These are phyloP conservation scores for Notodonta dromedarius DNA, from an alignment of 2,888 invertebrate species.

Conservation along the genomic window DNA sequence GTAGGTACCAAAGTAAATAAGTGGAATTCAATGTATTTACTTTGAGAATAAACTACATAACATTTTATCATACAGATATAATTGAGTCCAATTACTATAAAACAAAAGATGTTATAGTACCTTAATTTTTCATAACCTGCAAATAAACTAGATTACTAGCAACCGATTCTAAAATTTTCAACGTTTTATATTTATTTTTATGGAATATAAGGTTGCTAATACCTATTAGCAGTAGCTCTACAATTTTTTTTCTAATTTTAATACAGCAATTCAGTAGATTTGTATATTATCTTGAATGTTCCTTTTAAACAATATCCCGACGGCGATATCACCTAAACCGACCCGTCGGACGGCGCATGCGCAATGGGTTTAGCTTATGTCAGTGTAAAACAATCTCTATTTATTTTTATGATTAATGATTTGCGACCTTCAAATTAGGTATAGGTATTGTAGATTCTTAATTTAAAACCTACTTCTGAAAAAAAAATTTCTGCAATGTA, in stretches of 20 bases:
- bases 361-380: conserved; percentile 15
- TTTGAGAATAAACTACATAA: no score
- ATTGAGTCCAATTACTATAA: background rate
- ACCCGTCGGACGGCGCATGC: conserved; percentile 59
- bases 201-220: no score
- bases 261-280: background rate
- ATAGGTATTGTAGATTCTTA: no score
- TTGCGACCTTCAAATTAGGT: no score
- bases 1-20: background rate
- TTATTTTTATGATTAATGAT: background rate
- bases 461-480: no score
- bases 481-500: no score
- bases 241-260: background rate
- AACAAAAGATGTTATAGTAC: background rate
- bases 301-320: conserved; percentile 9
- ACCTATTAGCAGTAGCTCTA: background rate
- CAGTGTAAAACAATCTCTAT: no score
- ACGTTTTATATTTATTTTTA: no score
- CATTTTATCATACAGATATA: background rate
- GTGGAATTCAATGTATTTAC: background rate
- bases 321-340: conserved; percentile 2
- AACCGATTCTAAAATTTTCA: background rate
- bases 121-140: background rate
- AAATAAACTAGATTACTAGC: background rate
- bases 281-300: background rate